phyloP scores from a whole-genome alignment of 2,113 vertebrate genomes.

The Saguinus imperator region DNA sequence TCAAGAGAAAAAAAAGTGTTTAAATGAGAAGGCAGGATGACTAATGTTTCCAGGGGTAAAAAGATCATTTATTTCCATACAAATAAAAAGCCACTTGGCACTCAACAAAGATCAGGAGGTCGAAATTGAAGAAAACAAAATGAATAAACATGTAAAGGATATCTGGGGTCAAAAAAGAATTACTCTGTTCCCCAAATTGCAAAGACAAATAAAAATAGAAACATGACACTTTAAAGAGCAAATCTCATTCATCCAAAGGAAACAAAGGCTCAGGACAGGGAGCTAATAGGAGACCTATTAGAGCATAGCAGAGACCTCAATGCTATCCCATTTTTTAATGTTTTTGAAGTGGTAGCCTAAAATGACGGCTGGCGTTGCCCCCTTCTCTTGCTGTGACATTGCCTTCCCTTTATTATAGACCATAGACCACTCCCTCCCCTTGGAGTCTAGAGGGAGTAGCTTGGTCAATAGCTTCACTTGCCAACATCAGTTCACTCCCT shows the following conservation, averaged over 20 bases:
- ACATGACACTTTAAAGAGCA: not conserved
- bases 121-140: slow-evolving; percentile 69
- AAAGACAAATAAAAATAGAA: not conserved
- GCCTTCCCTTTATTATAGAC: not conserved
- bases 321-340: fast-evolving
- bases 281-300: too few species aligned
- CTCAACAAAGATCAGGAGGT: slow-evolving; percentile 64
- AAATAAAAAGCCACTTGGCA: slow-evolving; percentile 71
- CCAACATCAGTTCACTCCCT: too few species aligned
- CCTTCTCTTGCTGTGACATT: not conserved
- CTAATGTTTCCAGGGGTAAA: slow-evolving; percentile 72
- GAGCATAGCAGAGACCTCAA: fast-evolving
- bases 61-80: slow-evolving; percentile 70
- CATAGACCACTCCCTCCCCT: not conserved
- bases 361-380: too few species aligned
- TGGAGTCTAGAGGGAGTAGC: not conserved
- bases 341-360: not conserved
- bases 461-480: not conserved
- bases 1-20: slow-evolving; percentile 54
- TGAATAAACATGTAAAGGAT: slow-evolving; percentile 62
- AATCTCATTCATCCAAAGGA: too few species aligned
- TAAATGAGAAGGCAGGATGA: slow-evolving; percentile 58
- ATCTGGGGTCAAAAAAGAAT: slow-evolving; percentile 54
- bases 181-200: not conserved
- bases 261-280: not conserved